phyloP scores from a whole-genome alignment of 2,113 vertebrate genomes.

The Muntiacus muntjak region DNA sequence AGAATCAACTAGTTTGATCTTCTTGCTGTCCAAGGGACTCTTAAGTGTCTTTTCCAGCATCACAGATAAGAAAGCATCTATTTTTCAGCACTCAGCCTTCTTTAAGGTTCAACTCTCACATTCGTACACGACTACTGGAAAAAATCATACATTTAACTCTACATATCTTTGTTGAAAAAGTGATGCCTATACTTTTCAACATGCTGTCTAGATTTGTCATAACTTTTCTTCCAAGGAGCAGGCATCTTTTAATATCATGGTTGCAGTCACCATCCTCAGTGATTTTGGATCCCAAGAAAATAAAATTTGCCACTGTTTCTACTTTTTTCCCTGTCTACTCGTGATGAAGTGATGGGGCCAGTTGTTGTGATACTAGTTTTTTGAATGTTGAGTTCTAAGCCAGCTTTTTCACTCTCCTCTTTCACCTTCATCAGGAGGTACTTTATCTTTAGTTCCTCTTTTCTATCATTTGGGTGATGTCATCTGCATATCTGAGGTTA shows the following conservation, averaged over 20 bases:
- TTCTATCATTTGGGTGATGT: neutral
- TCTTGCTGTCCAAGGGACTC: neutral
- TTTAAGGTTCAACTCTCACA: neutral
- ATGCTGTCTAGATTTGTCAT: neutral
- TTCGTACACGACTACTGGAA: neutral
- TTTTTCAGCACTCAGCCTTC: neutral
- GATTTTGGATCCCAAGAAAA: neutral
- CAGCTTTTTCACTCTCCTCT: neutral
- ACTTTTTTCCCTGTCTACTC: neutral
- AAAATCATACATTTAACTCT: neutral
- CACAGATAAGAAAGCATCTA: neutral
- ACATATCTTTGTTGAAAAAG: neutral
- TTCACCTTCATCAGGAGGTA: neutral
- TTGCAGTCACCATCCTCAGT: neutral
- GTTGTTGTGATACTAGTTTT: neutral
- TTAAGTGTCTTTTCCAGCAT: neutral
- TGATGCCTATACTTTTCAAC: neutral
- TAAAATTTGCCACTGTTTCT: neutral
- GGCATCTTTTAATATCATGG: neutral
- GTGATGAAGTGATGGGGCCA: neutral
- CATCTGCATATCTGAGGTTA: neutral
- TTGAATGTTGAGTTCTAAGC: neutral
- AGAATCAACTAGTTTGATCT: neutral
- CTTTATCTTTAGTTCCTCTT: neutral
- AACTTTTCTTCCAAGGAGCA: neutral